Evolutionary conservation across 2,888 invertebrate species (phyloP), one percentile per base, ranked within the genome.

Genomic region (Dasysyrphus albostriatus): DNA sequence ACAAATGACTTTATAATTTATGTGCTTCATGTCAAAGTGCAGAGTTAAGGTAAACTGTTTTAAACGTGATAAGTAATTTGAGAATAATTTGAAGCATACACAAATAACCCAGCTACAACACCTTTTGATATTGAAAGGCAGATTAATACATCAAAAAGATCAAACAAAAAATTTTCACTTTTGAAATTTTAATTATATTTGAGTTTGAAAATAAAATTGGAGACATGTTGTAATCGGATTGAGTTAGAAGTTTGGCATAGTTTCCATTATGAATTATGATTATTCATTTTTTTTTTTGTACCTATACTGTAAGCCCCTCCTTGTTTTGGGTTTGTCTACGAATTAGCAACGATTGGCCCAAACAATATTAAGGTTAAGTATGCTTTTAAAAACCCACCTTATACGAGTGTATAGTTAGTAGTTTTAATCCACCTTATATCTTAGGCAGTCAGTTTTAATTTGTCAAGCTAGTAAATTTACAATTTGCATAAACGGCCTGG

Each of bases 1-100:
- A 51, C 65, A 74, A 78, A 78, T 74, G 44, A 59, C 42, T 34
- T 49, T 16, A 51, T 63, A 67, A 73, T 67, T 58, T 74, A 69
- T 69, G 59, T 59, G 42, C n/a, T n/a, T 77, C 44, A 59, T 51
- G 72, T 65, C 69, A 61, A 42, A 19, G 69, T 44, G 32, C 58
- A 49, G 10, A 42, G 19, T n/a, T 32, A 19, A 32, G 44, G 37
- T 73, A 61, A 34, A 51, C 14, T 49, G 37, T 5, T 51, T 6
- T 65, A 1, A 34, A 3, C 34, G 47, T 65, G 65, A 34, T 32
- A 16, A 67, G 67, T 49, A 14, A 34, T 49, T 19, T 49, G 49
- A 49, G 49, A 65, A 49, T 65, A 67, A 49, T 34, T 49, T 49
- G 3, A 65, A 49, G 5, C 49, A 34, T 14, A 34, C 10, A 49